Percentiles rank a stretch among this genome's conserved stretches.
Evolutionary conservation across 2,797 vertebrate species (phyloP).

Genomic region (Chromis chromis): DNA sequence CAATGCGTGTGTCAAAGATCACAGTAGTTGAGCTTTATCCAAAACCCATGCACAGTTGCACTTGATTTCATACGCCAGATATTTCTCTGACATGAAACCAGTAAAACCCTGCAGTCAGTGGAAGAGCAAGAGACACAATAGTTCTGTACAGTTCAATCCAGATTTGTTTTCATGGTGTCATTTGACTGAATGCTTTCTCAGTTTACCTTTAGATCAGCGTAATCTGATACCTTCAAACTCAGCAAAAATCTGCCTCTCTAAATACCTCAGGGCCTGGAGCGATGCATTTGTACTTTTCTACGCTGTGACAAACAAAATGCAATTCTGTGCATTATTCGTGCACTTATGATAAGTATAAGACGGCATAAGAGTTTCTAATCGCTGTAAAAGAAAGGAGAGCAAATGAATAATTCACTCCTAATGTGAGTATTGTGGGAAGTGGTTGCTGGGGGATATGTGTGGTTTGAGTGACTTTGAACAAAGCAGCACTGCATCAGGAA

Average conservation of each 20-base stretch:
- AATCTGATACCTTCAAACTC: constrained; percentile 12
- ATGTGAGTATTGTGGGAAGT: neutral
- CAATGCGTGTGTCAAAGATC: no score
- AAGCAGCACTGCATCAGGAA: constrained; percentile 68
- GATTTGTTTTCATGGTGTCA: neutral
- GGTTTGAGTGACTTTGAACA: constrained; percentile 14
- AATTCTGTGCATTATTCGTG: neutral
- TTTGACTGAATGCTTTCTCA: constrained; percentile 2
- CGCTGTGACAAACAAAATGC: neutral
- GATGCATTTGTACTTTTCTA: no score
- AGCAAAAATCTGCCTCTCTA: neutral
- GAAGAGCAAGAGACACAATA: neutral
- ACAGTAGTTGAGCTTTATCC: no score
- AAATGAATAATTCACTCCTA: no score
- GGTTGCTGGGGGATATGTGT: neutral
- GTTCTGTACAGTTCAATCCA: neutral
- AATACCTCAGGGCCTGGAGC: neutral
- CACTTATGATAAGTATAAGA: neutral
- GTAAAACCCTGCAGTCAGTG: neutral
- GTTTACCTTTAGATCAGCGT: constrained; percentile 15
- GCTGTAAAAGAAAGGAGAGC: neutral
- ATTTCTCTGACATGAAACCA: no score
- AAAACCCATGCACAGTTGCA: no score
- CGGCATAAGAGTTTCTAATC: neutral
- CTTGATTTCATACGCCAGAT: no score